Percentiles rank a stretch among this genome's conserved stretches.
These are phyloP conservation scores for Camponotus fellah DNA, from an alignment of 2,888 invertebrate genomes.

Conservation along the genomic window DNA sequence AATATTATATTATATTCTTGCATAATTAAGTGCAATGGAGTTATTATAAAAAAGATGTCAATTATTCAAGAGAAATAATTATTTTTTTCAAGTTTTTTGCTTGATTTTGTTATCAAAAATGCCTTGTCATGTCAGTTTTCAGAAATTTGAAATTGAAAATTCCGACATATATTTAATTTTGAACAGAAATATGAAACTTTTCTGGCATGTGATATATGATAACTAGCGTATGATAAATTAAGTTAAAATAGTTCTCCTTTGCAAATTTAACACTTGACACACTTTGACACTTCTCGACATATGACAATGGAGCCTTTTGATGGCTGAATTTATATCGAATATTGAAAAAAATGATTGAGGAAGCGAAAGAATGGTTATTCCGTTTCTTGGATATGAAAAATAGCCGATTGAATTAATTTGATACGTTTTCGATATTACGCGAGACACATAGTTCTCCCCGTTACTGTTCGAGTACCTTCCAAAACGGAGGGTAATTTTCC, in stretches of 20 bases:
- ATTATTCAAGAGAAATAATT: not conserved
- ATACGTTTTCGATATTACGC: not conserved
- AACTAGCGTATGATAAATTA: not conserved
- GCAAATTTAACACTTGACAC: too few relatives aligned
- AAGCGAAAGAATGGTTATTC: not conserved
- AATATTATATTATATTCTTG: not conserved
- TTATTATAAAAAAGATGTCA: not conserved
- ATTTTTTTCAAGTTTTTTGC: not conserved
- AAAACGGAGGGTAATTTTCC: not conserved
- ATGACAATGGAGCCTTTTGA: not conserved
- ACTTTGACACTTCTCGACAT: not conserved
- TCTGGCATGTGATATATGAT: too few relatives aligned
- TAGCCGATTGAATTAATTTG: not conserved
- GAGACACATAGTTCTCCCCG: not conserved
- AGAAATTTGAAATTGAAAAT: not conserved
- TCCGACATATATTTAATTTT: not conserved
- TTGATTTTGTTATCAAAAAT: not conserved
- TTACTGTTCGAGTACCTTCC: slow-evolving; percentile 5
- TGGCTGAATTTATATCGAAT: not conserved
- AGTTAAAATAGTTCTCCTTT: not conserved
- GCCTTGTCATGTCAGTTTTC: not conserved
- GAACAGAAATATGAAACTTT: not conserved
- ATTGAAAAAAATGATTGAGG: not conserved
- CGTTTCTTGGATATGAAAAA: not conserved
- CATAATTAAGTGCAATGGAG: not conserved